A percentile compares a stretch with the other conserved stretches of the same genome.
Evolutionary conservation across 2,113 vertebrate species (phyloP).

Genomic region (Patagioenas fasciata): DNA sequence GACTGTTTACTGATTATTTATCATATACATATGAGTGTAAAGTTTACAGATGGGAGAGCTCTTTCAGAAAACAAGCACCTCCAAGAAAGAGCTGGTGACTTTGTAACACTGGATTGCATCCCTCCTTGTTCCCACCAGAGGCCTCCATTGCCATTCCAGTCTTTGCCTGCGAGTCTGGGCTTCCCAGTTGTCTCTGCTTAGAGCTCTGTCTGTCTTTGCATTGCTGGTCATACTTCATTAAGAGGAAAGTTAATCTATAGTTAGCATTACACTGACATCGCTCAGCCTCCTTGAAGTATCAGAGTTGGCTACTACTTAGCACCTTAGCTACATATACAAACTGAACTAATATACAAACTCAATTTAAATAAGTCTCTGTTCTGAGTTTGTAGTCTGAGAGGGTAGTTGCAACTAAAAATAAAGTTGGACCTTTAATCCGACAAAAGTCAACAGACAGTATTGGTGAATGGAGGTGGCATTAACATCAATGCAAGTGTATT

Average conservation of each 20-base stretch:
- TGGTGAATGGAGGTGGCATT: not conserved
- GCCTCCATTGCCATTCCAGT: not conserved
- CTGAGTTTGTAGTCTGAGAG: not conserved
- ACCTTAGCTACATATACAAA: not conserved
- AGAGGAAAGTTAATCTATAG: not conserved
- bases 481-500: not conserved
- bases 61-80: not conserved
- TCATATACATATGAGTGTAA: not conserved
- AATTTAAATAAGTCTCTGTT: not conserved
- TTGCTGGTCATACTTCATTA: not conserved
- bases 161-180: not conserved
- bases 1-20: conserved; percentile 80
- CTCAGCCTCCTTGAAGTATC: not conserved
- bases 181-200: not conserved
- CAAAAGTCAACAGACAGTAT: not conserved
- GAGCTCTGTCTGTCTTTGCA: not conserved
- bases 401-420: not conserved
- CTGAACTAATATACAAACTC: too few relatives aligned
- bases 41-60: conserved; percentile 9
- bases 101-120: not conserved
- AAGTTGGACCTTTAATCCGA: not conserved
- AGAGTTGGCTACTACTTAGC: not conserved
- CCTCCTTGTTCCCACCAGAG: conserved; percentile 2
- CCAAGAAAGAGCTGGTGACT: not conserved
- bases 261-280: not conserved